Evolutionary conservation across 2,888 invertebrate species (phyloP).

Genomic region (Pachydiplax longipennis): DNA sequence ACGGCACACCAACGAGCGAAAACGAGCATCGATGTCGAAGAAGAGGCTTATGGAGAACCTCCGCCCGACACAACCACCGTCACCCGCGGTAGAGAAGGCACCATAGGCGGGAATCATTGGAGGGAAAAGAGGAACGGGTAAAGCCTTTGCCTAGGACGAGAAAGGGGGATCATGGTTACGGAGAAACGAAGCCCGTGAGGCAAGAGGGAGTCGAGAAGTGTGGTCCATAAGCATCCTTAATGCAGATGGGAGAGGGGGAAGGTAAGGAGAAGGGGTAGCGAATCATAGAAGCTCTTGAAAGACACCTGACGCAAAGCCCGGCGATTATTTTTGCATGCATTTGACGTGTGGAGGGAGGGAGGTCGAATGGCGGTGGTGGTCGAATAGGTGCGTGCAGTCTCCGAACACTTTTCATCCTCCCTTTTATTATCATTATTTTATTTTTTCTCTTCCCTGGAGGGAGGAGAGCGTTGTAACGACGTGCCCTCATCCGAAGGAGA

Average conservation of each 20-base stretch:
- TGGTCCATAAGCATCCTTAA: constrained; percentile 13
- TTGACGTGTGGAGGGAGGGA: not conserved
- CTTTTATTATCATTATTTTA: not conserved
- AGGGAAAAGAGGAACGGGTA: not conserved
- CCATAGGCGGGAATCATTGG: not conserved
- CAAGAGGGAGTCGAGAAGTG: not conserved
- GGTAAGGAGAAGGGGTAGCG: not conserved
- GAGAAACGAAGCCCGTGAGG: not conserved
- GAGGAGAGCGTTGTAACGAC: not conserved
- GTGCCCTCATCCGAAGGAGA: not conserved
- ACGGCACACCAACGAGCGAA: not conserved
- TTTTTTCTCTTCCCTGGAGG: not conserved
- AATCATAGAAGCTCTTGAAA: constrained; percentile 1
- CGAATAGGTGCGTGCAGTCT: not conserved
- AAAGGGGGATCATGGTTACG: not conserved
- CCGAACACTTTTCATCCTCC: not conserved
- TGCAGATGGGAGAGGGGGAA: not conserved
- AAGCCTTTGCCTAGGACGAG: not conserved
- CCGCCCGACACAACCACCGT: not conserved
- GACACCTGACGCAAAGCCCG: constrained; percentile 30
- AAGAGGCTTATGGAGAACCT: not conserved
- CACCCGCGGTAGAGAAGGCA: not conserved
- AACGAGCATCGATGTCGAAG: not conserved
- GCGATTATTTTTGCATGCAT: constrained; percentile 41
- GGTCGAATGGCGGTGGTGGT: not conserved